These are phyloP conservation scores for Drosophila murphyi DNA, from an alignment of 1,140 invertebrate species.

Conservation along the genomic window DNA sequence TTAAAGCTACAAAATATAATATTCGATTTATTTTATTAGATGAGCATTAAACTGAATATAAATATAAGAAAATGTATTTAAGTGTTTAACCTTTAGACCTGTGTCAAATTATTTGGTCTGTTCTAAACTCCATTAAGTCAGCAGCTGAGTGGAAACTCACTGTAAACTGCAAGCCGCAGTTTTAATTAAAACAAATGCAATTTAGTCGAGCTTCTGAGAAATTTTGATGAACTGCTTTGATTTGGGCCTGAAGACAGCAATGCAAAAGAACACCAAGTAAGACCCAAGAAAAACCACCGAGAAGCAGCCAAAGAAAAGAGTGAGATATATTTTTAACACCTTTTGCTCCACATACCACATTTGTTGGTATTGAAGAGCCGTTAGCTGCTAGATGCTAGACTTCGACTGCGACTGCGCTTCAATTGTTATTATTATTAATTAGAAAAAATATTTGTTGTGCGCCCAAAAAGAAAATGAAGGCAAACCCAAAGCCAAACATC, in stretches of 20 bases:
- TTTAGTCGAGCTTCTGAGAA: conserved; percentile 47
- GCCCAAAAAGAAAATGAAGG: conserved; percentile 24
- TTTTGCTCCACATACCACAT: conserved; percentile 55
- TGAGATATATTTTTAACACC: conserved; percentile 34
- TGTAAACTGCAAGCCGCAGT: conserved; percentile 29
- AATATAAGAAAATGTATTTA: not conserved
- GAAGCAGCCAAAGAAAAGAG: conserved; percentile 20
- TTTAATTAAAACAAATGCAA: conserved; percentile 76
- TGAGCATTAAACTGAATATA: not conserved
- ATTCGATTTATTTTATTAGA: too few species aligned
- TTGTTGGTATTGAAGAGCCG: conserved; percentile 50
- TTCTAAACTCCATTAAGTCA: conserved; percentile 1
- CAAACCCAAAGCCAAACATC: conserved; percentile 44
- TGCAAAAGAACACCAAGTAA: not conserved
- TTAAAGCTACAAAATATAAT: not conserved
- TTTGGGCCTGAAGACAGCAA: conserved; percentile 27
- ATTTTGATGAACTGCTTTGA: conserved; percentile 69
- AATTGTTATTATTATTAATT: conserved; percentile 80
- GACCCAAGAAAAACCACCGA: conserved; percentile 28
- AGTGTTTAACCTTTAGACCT: not conserved
- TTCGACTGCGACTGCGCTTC: conserved; percentile 51
- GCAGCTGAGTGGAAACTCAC: not conserved
- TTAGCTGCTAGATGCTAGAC: conserved; percentile 47
- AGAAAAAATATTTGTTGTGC: conserved; percentile 73
- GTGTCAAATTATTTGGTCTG: not conserved